A percentile compares a stretch with the other conserved stretches of the same genome.
Conservation (phyloP, 2,888 invertebrate genomes). For the Athalia circularis region DNA sequence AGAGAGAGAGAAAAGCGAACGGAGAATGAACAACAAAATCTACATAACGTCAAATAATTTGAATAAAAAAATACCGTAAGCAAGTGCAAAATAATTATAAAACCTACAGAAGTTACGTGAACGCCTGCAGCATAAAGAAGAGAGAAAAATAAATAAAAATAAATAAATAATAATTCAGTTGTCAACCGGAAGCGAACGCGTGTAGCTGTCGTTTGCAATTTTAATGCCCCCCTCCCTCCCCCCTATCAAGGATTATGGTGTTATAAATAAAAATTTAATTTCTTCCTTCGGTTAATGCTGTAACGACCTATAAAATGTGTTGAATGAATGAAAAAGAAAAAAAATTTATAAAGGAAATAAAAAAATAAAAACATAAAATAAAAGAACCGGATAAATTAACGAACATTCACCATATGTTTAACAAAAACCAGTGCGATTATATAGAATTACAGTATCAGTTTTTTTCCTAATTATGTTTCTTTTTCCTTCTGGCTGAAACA, state of each 20-base stretch:
- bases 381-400: neutral
- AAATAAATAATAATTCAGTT: neutral
- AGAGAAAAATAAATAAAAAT: neutral
- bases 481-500: neutral
- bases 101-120: neutral
- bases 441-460: constrained; percentile 36
- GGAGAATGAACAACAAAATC: neutral
- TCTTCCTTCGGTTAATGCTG: neutral
- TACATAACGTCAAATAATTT: neutral
- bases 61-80: neutral
- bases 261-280: constrained; percentile 31
- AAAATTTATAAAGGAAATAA: neutral
- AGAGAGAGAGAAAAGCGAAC: neutral
- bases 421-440: constrained; percentile 16
- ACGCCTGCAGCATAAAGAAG: neutral
- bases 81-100: neutral
- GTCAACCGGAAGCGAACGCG: constrained; percentile 28
- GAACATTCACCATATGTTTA: constrained; percentile 15
- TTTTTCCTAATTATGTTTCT: neutral
- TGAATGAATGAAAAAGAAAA: neutral
- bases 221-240: neutral
- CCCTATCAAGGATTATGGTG: constrained; percentile 15
- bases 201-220: neutral
- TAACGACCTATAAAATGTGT: constrained; percentile 3
- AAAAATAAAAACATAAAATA: neutral